These are phyloP conservation scores for Sarcophaga bullata DNA, from an alignment of 1,140 invertebrate species.

Conservation along the genomic window DNA sequence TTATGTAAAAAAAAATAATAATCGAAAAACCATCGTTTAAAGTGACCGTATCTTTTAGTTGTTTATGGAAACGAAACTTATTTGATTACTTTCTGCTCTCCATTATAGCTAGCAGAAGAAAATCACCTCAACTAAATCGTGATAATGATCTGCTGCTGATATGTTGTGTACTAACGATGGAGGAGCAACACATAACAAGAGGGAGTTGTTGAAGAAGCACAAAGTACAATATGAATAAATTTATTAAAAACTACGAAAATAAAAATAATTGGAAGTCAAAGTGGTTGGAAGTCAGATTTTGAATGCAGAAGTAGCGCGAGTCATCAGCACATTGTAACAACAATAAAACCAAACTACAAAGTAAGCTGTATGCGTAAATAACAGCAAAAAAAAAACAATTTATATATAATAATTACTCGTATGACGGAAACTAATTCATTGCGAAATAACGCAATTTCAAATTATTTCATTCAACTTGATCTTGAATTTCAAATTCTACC, in stretches of 20 bases:
- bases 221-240: constrained; percentile 23
- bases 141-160: constrained; percentile 33
- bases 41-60: no score
- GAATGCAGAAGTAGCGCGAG: background rate
- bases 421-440: background rate
- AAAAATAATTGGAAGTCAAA: background rate
- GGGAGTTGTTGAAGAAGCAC: constrained; percentile 37
- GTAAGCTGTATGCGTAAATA: background rate
- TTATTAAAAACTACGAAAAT: constrained; percentile 2
- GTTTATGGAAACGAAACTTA: no score
- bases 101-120: background rate
- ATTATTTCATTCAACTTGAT: constrained; percentile 18
- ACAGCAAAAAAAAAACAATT: background rate
- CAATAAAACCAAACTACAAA: constrained; percentile 1
- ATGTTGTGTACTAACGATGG: constrained; percentile 24
- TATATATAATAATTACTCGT: constrained; percentile 1
- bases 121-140: constrained; percentile 7
- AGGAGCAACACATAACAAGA: constrained; percentile 30
- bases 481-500: constrained; percentile 32
- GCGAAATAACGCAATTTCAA: constrained; percentile 23
- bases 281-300: background rate
- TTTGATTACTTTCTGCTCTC: background rate
- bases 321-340: background rate
- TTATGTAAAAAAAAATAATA: no score
- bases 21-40: no score